These are phyloP conservation scores for Periplaneta americana DNA, from an alignment of 1,140 invertebrate genomes.

Conservation along the genomic window DNA sequence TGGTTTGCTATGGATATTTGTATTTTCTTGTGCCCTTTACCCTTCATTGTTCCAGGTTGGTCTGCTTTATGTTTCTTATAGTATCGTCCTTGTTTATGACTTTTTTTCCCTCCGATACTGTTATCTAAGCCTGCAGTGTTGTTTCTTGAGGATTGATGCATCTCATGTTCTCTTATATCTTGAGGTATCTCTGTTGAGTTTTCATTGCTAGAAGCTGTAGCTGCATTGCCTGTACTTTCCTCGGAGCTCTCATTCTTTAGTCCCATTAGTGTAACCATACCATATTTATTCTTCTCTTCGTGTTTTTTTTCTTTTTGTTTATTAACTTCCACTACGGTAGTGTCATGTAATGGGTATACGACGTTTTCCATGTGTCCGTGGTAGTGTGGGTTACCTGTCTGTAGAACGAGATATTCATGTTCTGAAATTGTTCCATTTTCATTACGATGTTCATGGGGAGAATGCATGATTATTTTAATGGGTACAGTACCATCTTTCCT, in stretches of 20 bases:
- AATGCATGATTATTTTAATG: slow-evolving; percentile 32
- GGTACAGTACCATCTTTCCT: slow-evolving; percentile 18
- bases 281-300: background rate
- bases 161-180: slow-evolving; percentile 9
- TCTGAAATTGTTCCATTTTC: slow-evolving; percentile 19
- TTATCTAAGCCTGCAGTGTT: slow-evolving; percentile 7
- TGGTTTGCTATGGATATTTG: background rate
- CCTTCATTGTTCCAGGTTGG: background rate
- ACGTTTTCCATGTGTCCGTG: slow-evolving; percentile 28
- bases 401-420: slow-evolving; percentile 31
- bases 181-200: background rate
- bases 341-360: background rate
- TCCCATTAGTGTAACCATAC: background rate
- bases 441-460: slow-evolving; percentile 30
- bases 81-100: slow-evolving; percentile 13
- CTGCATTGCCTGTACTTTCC: background rate
- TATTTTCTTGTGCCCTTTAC: background rate
- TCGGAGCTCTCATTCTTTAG: background rate
- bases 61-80: slow-evolving; percentile 8
- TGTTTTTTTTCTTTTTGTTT: background rate
- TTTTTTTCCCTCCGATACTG: slow-evolving; percentile 30
- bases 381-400: slow-evolving; percentile 24
- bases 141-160: slow-evolving; percentile 28
- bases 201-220: background rate
- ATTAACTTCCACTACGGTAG: background rate